These are phyloP conservation scores for Mus caroli DNA, from an alignment of 2,797 vertebrate genomes.

Conservation along the genomic window DNA sequence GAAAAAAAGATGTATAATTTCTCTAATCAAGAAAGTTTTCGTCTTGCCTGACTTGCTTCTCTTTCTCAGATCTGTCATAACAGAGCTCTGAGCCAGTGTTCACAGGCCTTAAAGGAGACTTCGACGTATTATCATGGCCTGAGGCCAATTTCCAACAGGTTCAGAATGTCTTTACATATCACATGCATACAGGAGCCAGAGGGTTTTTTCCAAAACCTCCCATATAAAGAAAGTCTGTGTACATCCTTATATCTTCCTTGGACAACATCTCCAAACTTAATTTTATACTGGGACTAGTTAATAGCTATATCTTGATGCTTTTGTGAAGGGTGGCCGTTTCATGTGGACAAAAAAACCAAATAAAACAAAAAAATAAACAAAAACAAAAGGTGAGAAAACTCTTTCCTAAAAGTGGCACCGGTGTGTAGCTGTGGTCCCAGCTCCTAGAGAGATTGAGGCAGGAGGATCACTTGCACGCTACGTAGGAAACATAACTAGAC, in stretches of 20 bases:
- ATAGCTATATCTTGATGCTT: not conserved
- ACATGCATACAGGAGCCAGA: not conserved
- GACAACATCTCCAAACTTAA: not conserved
- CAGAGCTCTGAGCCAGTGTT: not conserved
- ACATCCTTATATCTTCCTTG: not conserved
- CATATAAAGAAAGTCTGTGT: not conserved
- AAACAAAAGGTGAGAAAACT: not conserved
- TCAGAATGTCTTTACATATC: not conserved
- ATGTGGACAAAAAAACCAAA: not conserved
- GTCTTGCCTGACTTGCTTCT: not conserved
- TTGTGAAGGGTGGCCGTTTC: not conserved
- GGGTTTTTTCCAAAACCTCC: not conserved
- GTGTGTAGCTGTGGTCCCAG: not conserved
- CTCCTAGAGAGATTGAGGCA: not conserved
- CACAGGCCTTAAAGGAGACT: not conserved
- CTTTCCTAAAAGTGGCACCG: not conserved
- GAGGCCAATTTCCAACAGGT: not conserved
- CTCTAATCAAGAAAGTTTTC: conserved; percentile 25
- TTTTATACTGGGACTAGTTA: conserved; percentile 17
- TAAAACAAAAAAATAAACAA: no score
- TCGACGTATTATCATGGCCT: no score
- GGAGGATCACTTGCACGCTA: not conserved
- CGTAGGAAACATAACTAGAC: not conserved
- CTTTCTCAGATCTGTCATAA: not conserved
- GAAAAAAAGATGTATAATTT: not conserved